Evolutionary conservation across 2,113 vertebrate genomes (phyloP).

Genomic region (Marmota flaviventris): DNA sequence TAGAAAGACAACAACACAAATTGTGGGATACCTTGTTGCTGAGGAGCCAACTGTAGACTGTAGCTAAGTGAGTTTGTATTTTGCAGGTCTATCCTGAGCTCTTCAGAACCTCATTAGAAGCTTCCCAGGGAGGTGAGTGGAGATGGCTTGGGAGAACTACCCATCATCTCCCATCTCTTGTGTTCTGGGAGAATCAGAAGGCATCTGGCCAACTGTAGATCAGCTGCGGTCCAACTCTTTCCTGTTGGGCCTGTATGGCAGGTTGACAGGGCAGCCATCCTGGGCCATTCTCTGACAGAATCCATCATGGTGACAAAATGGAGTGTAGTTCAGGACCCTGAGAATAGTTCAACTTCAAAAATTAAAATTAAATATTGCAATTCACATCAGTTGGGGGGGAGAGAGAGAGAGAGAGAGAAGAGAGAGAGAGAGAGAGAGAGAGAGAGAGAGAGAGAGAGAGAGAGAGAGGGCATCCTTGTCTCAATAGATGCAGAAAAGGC

Average conservation of each 20-base stretch:
- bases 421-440: too few species aligned
- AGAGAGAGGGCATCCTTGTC: not conserved
- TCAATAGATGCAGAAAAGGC: not conserved
- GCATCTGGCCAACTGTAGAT: not conserved
- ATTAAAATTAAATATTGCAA: not conserved
- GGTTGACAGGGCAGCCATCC: not conserved
- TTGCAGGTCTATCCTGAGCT: not conserved
- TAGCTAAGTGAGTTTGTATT: not conserved
- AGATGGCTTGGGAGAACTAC: not conserved
- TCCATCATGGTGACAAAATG: not conserved
- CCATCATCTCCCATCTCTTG: not conserved
- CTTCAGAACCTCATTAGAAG: not conserved
- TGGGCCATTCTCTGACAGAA: not conserved
- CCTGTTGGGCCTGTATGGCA: rapidly evolving
- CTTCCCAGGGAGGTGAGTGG: not conserved
- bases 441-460: not conserved
- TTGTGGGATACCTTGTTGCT: not conserved
- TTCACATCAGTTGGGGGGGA: not conserved
- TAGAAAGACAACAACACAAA: not conserved
- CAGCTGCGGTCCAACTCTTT: not conserved
- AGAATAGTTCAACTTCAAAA: not conserved
- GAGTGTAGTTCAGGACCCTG: not conserved
- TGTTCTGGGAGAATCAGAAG: not conserved
- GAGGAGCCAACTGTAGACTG: not conserved
- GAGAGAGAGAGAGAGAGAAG: too few species aligned